Evolutionary conservation across 2,797 vertebrate genomes (phyloP), one percentile per base, ranked within the genome.

Genomic region (Poliocrania exsul): DNA sequence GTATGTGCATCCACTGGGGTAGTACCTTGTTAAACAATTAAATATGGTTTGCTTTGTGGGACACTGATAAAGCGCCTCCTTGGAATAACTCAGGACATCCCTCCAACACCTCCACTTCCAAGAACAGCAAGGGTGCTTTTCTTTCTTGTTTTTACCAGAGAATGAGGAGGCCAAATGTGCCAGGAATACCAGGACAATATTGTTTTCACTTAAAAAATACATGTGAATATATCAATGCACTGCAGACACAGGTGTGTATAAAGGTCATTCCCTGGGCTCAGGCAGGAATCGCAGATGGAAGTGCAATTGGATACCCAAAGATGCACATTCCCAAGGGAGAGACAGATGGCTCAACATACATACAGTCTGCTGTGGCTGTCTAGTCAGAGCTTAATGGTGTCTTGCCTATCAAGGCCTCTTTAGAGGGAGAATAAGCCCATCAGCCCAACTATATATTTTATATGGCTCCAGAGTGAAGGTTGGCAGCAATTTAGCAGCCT

Each of bases 221-320:
- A 24, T 6, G 1, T 50, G 12, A 71, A 6, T 3, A 0, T 42
- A 28, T 35, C 13, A 6, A 11, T 29, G 28, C 4, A 6, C 13
- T 86, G 47, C 33, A 38, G 65, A n/a, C 11, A 14, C 18, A 7
- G 31, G 11, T 40, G 9, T 16, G 14, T 50, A 4, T 25, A 19
- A 35, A 74, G 57, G 58, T 49, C 9, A 33, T 51, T 40, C 38
- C 31, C 31, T 0, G 1, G 49, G 10, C n/a, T 77, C 20, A 11
- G 56, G 44, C 25, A 60, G 71, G 42, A 75, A 53, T 50, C 0
- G 0, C 64, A 81, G 50, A 53, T 75, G 54, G 40, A 88, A 44
- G 17, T 25, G 31, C 33, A 75, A 9, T 13, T 53, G 46, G 31
- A 33, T 26, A 60, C 23, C 31, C 23, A 28, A 64, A 75, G 44